These are phyloP conservation scores for Thunnus albacares DNA, from an alignment of 2,797 vertebrate species.

Conservation along the genomic window DNA sequence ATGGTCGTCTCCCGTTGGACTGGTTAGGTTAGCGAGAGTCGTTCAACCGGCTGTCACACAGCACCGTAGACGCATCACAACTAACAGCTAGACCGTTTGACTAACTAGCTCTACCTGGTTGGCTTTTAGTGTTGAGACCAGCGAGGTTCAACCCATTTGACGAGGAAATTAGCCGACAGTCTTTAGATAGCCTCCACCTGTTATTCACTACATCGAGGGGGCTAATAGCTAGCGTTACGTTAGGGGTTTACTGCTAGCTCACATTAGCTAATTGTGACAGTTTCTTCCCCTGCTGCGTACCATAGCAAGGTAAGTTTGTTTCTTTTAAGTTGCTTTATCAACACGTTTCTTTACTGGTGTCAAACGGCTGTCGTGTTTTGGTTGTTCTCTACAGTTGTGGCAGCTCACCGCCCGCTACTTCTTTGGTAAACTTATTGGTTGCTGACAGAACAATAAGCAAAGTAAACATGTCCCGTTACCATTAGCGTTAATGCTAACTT, in stretches of 20 bases:
- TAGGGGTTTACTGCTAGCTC: conserved; percentile 57
- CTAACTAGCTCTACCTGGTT: too few relatives aligned
- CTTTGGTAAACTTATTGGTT: not conserved
- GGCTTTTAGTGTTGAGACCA: not conserved
- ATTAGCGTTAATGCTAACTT: conserved; percentile 40
- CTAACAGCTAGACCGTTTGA: not conserved
- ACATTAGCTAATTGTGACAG: conserved; percentile 44
- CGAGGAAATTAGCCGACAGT: conserved; percentile 2
- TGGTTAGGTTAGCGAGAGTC: conserved; percentile 64
- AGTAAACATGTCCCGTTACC: conserved; percentile 50
- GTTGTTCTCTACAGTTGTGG: not conserved
- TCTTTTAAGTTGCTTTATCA: not conserved
- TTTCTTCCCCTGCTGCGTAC: conserved; percentile 56
- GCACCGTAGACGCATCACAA: not conserved
- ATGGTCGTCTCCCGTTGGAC: conserved; percentile 41
- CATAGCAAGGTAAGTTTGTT: conserved; percentile 65
- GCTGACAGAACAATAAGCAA: conserved; percentile 45
- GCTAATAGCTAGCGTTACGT: conserved; percentile 68
- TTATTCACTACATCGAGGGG: conserved; percentile 53
- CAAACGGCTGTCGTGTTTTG: not conserved
- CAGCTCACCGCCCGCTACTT: not conserved
- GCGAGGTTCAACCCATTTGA: not conserved
- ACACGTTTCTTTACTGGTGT: accelerated
- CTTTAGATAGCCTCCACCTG: conserved; percentile 57
- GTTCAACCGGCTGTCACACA: conserved; percentile 66